These are phyloP conservation scores for Dendrolimus kikuchii DNA, from an alignment of 1,140 invertebrate species.

Conservation along the genomic window DNA sequence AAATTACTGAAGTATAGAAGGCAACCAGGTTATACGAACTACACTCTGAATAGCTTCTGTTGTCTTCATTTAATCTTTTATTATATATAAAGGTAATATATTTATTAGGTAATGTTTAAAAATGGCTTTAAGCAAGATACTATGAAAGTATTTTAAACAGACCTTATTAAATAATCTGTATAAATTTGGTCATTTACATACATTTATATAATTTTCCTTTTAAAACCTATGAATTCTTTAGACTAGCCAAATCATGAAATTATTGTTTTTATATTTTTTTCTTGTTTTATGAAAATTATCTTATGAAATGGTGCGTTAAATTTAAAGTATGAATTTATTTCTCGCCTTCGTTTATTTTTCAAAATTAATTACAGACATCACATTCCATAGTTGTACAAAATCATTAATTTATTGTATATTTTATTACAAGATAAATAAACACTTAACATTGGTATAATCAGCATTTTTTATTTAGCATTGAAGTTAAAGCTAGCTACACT, in stretches of 20 bases:
- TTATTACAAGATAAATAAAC: background rate
- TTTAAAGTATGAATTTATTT: background rate
- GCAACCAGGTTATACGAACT: no score
- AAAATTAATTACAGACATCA: conserved; percentile 37
- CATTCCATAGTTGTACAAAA: conserved; percentile 61
- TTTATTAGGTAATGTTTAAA: no score
- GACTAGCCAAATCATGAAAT: no score
- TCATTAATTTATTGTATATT: conserved; percentile 2
- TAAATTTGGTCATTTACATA: conserved; percentile 2
- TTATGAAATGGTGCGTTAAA: conserved; percentile 30
- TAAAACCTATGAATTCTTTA: conserved; percentile 8
- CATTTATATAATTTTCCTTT: background rate
- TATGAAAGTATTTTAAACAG: no score
- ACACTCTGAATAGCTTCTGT: no score
- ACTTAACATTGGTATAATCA: conserved; percentile 30
- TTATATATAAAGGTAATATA: no score
- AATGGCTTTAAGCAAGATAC: no score
- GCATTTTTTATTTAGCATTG: conserved; percentile 32
- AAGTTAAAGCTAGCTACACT: conserved; percentile 13
- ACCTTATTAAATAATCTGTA: background rate
- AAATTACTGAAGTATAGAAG: no score
- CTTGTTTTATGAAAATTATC: conserved; percentile 13
- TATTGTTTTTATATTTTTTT: no score
- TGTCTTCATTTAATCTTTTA: no score
- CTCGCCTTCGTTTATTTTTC: conserved; percentile 12